A percentile compares a stretch with the other conserved stretches of the same genome.
These are phyloP conservation scores for Menidia beryllina DNA, from an alignment of 2,113 vertebrate species.

Conservation along the genomic window DNA sequence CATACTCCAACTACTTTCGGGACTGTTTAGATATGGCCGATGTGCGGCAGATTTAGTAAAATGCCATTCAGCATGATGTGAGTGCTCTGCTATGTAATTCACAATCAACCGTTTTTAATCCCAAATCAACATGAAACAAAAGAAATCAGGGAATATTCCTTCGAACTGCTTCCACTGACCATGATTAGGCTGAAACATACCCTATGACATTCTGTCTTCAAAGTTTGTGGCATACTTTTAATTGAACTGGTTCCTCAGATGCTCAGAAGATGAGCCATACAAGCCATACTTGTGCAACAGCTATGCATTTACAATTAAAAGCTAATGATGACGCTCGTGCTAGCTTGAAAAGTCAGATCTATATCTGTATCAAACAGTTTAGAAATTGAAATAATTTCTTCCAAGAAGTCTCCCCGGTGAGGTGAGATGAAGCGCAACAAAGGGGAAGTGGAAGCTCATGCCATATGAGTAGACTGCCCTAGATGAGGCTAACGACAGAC, in stretches of 20 bases:
- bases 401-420: neutral
- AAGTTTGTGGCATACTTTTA: neutral
- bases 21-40: neutral
- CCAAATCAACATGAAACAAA: no score
- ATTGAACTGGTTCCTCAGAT: neutral
- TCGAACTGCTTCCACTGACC: no score
- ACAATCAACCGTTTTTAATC: no score
- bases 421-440: conserved; percentile 22
- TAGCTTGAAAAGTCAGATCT: conserved; percentile 10
- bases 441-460: neutral
- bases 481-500: conserved; percentile 23
- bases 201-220: neutral
- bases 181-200: neutral
- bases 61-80: no score
- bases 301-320: conserved; percentile 4
- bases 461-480: neutral
- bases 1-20: neutral
- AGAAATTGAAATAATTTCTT: neutral
- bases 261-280: neutral
- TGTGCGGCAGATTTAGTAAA: no score
- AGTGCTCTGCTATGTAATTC: no score
- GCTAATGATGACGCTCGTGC: neutral
- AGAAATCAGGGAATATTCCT: no score
- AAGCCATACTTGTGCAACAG: neutral
- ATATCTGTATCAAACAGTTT: conserved; percentile 10